Percentiles rank a stretch among this genome's conserved stretches.
Conservation (phyloP, 2,797 vertebrate genomes). For the Dendrocincla fuliginosa region DNA sequence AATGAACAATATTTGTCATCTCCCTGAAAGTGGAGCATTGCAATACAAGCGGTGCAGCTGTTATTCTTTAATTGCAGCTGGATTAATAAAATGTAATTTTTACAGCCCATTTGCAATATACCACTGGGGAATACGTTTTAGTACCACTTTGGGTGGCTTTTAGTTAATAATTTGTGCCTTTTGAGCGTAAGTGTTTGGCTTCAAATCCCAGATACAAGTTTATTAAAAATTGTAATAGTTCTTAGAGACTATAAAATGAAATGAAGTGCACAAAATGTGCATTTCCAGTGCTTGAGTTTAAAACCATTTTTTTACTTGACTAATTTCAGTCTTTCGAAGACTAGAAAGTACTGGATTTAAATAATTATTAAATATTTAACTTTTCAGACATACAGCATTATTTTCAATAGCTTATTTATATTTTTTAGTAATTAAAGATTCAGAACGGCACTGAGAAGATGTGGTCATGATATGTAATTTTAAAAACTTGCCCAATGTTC, state of each 20-base stretch:
- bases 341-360: conserved; percentile 67
- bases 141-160: conserved; percentile 72
- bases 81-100: conserved; percentile 77
- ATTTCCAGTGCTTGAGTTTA: conserved; percentile 72
- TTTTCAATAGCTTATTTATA: conserved; percentile 11
- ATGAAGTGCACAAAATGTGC: conserved; percentile 76
- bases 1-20: conserved; percentile 76
- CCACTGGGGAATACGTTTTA: conserved; percentile 73
- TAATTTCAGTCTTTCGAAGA: conserved; percentile 67
- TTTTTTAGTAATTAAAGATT: conserved; percentile 57
- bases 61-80: conserved; percentile 77
- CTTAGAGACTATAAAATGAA: conserved; percentile 77
- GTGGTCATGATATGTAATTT: not conserved
- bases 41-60: conserved; percentile 63
- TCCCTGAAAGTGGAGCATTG: conserved; percentile 46
- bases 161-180: conserved; percentile 77
- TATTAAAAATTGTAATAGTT: conserved; percentile 81
- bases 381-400: not conserved
- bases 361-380: conserved; percentile 73
- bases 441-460: not conserved
- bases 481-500: not conserved
- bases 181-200: conserved; percentile 74
- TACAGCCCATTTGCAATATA: conserved; percentile 68
- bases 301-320: conserved; percentile 73
- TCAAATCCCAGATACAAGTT: conserved; percentile 77